phyloP scores from a whole-genome alignment of 2,113 vertebrate genomes.

The Rutilus rutilus region DNA sequence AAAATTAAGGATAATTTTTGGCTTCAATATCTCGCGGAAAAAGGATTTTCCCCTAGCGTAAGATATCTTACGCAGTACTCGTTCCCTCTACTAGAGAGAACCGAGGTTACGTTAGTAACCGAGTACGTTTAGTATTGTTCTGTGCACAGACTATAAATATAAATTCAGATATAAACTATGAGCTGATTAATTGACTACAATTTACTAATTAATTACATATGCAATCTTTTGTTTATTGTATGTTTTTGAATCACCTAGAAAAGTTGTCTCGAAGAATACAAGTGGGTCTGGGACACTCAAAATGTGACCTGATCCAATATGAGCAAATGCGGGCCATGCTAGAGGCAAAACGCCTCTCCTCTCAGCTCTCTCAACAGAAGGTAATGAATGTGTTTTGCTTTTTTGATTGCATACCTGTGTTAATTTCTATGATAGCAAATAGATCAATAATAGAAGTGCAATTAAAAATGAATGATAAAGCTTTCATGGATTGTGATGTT shows the following conservation, averaged over 20 bases:
- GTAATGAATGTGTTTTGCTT: constrained; percentile 67
- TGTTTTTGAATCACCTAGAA: constrained; percentile 74
- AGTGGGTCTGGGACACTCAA: constrained; percentile 76
- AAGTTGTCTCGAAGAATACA: constrained; percentile 71
- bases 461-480: no score
- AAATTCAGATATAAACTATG: neutral
- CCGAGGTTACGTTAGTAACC: no score
- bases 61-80: no score
- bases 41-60: no score
- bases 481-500: no score
- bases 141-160: neutral
- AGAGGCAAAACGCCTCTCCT: constrained; percentile 78
- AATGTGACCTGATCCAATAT: constrained; percentile 84
- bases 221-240: neutral
- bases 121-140: neutral
- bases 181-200: neutral
- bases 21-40: no score
- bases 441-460: no score
- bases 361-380: constrained; percentile 81
- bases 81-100: no score
- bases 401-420: neutral
- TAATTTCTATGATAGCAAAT: neutral
- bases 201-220: neutral
- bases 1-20: no score
- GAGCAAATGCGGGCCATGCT: constrained; percentile 78